These are phyloP conservation scores for Scaptomyza pallida DNA, from an alignment of 1,140 invertebrate species.

Conservation along the genomic window DNA sequence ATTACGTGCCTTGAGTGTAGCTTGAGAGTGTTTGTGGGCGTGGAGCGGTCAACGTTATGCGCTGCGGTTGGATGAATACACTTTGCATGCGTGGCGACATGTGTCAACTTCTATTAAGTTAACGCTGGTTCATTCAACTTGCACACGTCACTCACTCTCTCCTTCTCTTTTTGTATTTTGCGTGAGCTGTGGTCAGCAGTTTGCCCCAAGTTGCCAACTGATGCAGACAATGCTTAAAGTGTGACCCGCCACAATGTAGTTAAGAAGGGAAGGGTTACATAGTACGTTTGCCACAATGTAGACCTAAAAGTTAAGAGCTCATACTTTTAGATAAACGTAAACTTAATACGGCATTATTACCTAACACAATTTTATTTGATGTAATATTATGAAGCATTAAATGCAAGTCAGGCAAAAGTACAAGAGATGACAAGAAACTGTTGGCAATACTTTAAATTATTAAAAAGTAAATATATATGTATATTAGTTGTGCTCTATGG, in stretches of 20 bases:
- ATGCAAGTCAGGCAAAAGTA: too few relatives aligned
- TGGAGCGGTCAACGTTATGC: constrained; percentile 27
- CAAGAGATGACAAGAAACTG: too few relatives aligned
- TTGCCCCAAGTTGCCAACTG: constrained; percentile 29
- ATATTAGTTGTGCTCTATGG: too few relatives aligned
- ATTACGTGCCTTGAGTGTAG: not conserved
- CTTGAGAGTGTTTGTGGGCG: constrained; percentile 11
- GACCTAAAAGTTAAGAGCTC: constrained; percentile 20
- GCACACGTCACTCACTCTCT: constrained; percentile 7
- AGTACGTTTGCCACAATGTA: constrained; percentile 11
- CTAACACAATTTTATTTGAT: too few relatives aligned
- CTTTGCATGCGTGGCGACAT: constrained; percentile 80
- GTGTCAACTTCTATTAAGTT: constrained; percentile 81
- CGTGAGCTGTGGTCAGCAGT: constrained; percentile 34
- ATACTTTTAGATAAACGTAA: constrained; percentile 36
- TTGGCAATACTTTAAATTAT: too few relatives aligned
- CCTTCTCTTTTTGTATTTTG: not conserved
- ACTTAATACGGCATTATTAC: constrained; percentile 20
- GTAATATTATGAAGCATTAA: too few relatives aligned
- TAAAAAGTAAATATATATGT: too few relatives aligned
- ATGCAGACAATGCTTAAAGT: constrained; percentile 36
- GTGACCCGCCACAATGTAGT: constrained; percentile 24
- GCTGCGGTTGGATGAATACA: constrained; percentile 74
- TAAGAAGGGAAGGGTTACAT: not conserved
- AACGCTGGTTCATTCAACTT: constrained; percentile 76